A percentile compares a stretch with the other conserved stretches of the same genome.
These are phyloP conservation scores for Mesopsocus fuscifrons DNA, from an alignment of 2,888 invertebrate species.

Conservation along the genomic window DNA sequence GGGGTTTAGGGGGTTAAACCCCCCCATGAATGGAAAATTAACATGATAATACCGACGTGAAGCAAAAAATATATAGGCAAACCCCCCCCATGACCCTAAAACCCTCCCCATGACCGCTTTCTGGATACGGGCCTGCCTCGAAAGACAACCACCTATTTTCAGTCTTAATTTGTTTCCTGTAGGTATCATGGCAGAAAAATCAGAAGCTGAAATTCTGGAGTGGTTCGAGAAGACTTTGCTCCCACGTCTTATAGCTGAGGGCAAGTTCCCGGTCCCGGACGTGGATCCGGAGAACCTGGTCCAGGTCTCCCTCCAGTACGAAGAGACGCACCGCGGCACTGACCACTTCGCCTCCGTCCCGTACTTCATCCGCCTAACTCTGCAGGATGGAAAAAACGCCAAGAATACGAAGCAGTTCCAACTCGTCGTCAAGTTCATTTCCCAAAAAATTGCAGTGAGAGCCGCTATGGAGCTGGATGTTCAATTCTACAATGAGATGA, in stretches of 20 bases:
- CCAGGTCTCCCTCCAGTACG: neutral
- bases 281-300: neutral
- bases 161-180: no score
- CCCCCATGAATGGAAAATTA: no score
- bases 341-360: constrained; percentile 3
- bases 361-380: neutral
- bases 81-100: no score
- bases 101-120: no score
- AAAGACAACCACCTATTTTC: no score
- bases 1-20: no score
- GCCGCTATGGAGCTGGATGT: constrained; percentile 1
- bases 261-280: neutral
- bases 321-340: neutral
- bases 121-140: no score
- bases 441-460: neutral
- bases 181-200: neutral
- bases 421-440: neutral
- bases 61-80: no score
- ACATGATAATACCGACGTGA: no score
- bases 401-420: neutral
- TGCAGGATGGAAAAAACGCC: neutral
- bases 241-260: neutral
- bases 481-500: neutral
- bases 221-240: constrained; percentile 1
- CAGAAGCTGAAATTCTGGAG: neutral